Evolutionary conservation across 1,140 invertebrate species (phyloP), one percentile per base, ranked within the genome.

Genomic region (Diachasma alloeum): DNA sequence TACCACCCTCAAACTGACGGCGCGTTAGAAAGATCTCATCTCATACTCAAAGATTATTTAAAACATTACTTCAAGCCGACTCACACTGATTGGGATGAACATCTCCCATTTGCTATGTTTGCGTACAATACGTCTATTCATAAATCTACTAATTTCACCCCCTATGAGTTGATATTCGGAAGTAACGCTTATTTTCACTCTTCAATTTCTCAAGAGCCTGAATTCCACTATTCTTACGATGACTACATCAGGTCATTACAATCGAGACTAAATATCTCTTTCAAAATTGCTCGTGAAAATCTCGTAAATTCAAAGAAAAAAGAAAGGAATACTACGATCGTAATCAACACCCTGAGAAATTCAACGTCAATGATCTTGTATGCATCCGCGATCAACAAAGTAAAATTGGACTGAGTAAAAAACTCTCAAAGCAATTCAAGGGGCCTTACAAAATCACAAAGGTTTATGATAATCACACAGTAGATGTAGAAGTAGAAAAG

Each of bases 121-220:
- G 84, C 84, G 10, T 88, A 90, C 72, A 91, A 91, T 67, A 88
- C 87, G 0, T 81, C 87, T 13, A 36, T 82, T 1, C 90, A 91
- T 73, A 76, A 77, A 63, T 80, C 84, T 0, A 91, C 87, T 0
- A 80, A 83, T 11, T 88, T 81, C 76, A 78, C 85, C 9, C 87
- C 90, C 0, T 87, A 87, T 71, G 86, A 90, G 82, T 44, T 91
- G 4, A 13, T 91, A 17, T 90, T 88, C 71, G 89, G 89, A 9
- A 76, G 78, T 66, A 85, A 87, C 74, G 82, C 66, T 44, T 56
- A 56, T 19, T 4, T 56, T 19, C 48, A 4, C 10, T 56, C 48
- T 19, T 56, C 48, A 56, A 56, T 56, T 19, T 1, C n/a, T 56
- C 48, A 56, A 19, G 48, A 56, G 17, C n/a, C 48, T 19, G n/a